These are phyloP conservation scores for Nothocercus julius DNA, from an alignment of 2,113 vertebrate species.

Conservation along the genomic window DNA sequence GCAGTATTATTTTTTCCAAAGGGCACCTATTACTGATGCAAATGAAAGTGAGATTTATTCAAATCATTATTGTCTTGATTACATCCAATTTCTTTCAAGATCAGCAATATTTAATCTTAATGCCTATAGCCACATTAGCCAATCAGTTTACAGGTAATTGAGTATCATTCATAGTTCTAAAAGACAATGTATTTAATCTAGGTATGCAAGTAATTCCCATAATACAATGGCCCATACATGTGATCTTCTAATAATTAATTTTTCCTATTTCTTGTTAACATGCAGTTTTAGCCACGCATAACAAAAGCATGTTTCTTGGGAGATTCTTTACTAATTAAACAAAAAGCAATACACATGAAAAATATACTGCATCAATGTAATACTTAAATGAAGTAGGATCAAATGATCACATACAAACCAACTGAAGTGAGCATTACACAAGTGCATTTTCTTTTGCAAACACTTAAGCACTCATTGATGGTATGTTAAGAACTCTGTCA, in stretches of 20 bases:
- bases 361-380: neutral
- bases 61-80: neutral
- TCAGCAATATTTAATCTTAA: neutral
- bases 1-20: neutral
- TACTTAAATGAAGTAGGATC: neutral
- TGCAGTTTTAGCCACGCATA: too few species aligned
- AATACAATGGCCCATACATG: too few species aligned
- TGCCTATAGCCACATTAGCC: neutral
- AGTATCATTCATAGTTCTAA: neutral
- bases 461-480: neutral
- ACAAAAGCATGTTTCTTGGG: too few species aligned
- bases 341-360: neutral
- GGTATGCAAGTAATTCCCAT: too few species aligned
- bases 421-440: neutral
- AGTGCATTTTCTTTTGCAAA: neutral
- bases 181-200: too few species aligned
- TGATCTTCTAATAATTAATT: too few species aligned
- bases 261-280: too few species aligned
- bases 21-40: neutral
- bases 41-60: neutral
- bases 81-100: neutral
- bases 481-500: slow-evolving; percentile 42
- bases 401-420: neutral
- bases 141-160: neutral
- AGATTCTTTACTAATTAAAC: neutral